Base-by-base conservation (phyloP, 2,113 vertebrate genomes). In the Pundamilia nyererei region DNA sequence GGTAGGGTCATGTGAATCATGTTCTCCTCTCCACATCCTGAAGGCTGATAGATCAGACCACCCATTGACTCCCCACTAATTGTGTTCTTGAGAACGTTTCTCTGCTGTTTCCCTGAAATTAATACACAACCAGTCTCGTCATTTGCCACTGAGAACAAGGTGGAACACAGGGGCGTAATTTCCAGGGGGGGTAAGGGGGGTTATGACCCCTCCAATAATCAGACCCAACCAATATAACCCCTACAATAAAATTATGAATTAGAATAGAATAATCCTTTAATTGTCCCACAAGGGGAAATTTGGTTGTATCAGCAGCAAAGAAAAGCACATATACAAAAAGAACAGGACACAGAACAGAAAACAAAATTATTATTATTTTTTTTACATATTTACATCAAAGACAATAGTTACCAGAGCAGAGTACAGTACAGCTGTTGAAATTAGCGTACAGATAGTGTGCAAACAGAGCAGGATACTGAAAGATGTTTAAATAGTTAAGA, bases 21-120 rank as follows among this genome's bases (percentile, higher is more conserved):
- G 5, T 95, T 97, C 89, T 97, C 95, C 85, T 97, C 95, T 0
- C 95, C 96, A 81, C 93, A 95, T 9, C 97, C 95, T 0, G 4
- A 3, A 0, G 97, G 97, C 83, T 95, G 83, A 0, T 5, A 14
- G 29, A 97, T 93, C 14, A 96, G 70, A 7, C 3, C 19, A 5
- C 10, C 38, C 24, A 92, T 82, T 5, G 94, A 85, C 1, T 9
- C 31, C 4, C 95, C 93, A n/a, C 62, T 94, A 51, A 97, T 94
- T 13, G 85, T 92, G 24, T 94, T 94, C 29, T 92, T 80, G 40
- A 96, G 21, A 15, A 72, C 11, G 10, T 80, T 40, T 26, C 38
- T 51, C 11, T 91, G 85, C 40, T 90, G 40, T 80, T 29, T 80
- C 7, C 89, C 92, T 93, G 70, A 6, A 40, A 47, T 55, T 45